Evolutionary conservation across 1,140 invertebrate species (phyloP).

Genomic region (Ylistrum balloti): DNA sequence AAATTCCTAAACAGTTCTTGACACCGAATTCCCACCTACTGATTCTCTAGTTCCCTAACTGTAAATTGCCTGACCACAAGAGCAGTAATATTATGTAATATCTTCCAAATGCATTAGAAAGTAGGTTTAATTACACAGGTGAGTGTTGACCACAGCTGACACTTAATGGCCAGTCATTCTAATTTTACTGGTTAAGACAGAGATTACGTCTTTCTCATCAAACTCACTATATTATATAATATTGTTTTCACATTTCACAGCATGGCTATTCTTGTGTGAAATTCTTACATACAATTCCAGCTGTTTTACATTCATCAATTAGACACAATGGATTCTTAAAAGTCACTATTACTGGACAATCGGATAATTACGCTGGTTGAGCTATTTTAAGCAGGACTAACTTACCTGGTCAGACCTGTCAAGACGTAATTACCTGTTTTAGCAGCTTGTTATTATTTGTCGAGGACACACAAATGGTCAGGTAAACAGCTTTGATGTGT

Average conservation of each 20-base stretch:
- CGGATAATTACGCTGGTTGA: background rate
- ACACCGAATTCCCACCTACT: background rate
- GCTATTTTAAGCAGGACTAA: too few species aligned
- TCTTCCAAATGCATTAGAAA: background rate
- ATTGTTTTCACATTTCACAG: background rate
- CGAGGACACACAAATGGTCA: background rate
- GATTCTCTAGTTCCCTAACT: background rate
- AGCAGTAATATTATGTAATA: background rate
- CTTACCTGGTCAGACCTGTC: constrained; percentile 8
- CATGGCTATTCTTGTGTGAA: background rate
- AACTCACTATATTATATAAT: background rate
- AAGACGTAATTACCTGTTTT: background rate
- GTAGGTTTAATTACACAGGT: background rate
- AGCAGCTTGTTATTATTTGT: background rate
- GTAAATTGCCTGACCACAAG: background rate
- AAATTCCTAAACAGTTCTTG: background rate
- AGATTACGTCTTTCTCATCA: background rate
- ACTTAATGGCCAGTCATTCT: too few species aligned
- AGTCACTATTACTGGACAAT: too few species aligned
- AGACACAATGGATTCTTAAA: too few species aligned
- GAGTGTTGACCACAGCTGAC: background rate
- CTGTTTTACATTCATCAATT: background rate
- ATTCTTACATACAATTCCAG: background rate
- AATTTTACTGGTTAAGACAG: too few species aligned
- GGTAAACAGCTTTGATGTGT: background rate